Conservation (phyloP, 2,888 invertebrate genomes). For the Gortyna flavago region DNA sequence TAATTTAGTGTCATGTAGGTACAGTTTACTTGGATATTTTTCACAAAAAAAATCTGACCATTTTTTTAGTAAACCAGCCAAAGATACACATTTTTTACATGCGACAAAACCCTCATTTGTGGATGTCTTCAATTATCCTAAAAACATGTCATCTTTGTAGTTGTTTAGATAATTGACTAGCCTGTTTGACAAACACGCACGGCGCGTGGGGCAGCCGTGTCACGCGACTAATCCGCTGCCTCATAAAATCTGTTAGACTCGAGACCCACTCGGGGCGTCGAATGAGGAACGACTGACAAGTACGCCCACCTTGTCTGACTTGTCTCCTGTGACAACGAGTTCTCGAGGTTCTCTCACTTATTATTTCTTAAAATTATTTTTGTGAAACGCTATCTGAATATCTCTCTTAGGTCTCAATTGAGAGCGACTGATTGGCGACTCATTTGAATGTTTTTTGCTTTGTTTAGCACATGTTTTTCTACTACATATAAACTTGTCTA, state of each 20-base stretch:
- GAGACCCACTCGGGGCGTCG: constrained; percentile 67
- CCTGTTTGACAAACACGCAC: constrained; percentile 35
- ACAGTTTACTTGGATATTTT: neutral
- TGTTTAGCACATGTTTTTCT: constrained; percentile 9
- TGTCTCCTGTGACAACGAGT: constrained; percentile 59
- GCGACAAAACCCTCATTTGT: constrained; percentile 28
- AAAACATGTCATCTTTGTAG: constrained; percentile 41
- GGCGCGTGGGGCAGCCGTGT: constrained; percentile 48
- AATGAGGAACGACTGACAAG: constrained; percentile 69
- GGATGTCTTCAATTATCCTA: constrained; percentile 33
- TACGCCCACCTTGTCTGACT: constrained; percentile 68
- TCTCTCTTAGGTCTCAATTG: constrained; percentile 17
- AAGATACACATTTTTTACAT: constrained; percentile 32
- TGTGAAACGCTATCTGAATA: constrained; percentile 15
- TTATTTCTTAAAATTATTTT: constrained; percentile 54
- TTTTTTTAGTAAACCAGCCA: constrained; percentile 3
- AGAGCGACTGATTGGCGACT: neutral
- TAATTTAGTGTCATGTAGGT: constrained; percentile 38
- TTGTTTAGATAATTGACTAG: constrained; percentile 33
- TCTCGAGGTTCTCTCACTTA: constrained; percentile 39
- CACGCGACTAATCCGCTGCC: constrained; percentile 62
- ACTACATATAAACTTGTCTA: neutral
- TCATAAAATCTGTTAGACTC: constrained; percentile 74
- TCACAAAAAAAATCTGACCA: neutral
- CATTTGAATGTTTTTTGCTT: constrained; percentile 1